Percentiles rank a stretch among this genome's conserved stretches.
Conservation (phyloP, 2,888 invertebrate species). For the Aphelenchoides bicaudatus region DNA sequence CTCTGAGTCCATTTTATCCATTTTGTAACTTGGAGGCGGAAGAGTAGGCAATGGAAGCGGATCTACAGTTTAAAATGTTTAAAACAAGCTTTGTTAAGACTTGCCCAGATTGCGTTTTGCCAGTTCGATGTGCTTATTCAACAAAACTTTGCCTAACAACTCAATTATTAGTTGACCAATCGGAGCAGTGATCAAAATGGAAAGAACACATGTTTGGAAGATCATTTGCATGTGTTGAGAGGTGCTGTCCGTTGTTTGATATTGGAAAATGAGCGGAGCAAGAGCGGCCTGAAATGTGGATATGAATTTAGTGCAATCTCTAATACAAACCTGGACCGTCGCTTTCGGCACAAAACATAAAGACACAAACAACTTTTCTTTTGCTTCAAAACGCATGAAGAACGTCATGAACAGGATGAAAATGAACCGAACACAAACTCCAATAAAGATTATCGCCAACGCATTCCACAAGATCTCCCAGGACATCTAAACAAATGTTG, state of each 20-base stretch:
- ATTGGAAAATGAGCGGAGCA: slow-evolving; percentile 36
- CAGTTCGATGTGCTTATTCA: slow-evolving; percentile 14
- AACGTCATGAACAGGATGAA: slow-evolving; percentile 34
- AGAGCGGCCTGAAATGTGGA: slow-evolving; percentile 35
- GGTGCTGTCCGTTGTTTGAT: slow-evolving; percentile 6
- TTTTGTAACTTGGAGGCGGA: slow-evolving; percentile 13
- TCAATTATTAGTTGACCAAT: slow-evolving; percentile 40
- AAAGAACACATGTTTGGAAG: slow-evolving; percentile 34
- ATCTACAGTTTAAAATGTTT: slow-evolving; percentile 20
- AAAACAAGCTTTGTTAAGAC: slow-evolving; percentile 12
- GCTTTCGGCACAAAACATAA: slow-evolving; percentile 45
- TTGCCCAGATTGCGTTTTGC: slow-evolving; percentile 20
- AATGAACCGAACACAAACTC: slow-evolving; percentile 35
- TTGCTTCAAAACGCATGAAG: slow-evolving; percentile 22
- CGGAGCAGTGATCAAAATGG: slow-evolving; percentile 44
- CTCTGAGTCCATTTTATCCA: slow-evolving; percentile 6
- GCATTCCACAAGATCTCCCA: slow-evolving; percentile 32
- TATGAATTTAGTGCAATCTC: not conserved
- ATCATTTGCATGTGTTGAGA: slow-evolving; percentile 16
- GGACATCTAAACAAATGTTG: slow-evolving; percentile 29
- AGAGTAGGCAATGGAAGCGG: slow-evolving; percentile 21
- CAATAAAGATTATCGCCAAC: slow-evolving; percentile 37
- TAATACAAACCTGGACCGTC: slow-evolving; percentile 39
- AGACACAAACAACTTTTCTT: slow-evolving; percentile 37
- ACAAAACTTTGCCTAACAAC: slow-evolving; percentile 32